Evolutionary conservation across 2,113 vertebrate genomes (phyloP).

Genomic region (Oreochromis niloticus): DNA sequence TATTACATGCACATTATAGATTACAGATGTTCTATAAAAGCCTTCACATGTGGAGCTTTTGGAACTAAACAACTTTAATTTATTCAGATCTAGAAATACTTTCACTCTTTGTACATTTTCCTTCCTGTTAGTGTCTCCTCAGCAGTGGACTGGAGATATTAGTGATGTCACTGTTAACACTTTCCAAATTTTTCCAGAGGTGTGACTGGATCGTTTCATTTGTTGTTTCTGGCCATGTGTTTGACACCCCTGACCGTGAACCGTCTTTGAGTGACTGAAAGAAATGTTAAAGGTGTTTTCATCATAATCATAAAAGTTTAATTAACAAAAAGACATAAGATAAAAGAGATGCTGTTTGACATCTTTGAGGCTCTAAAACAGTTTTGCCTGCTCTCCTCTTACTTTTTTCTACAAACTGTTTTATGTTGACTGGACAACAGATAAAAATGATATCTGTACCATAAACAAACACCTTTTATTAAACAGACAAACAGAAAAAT

Average conservation of each 20-base stretch:
- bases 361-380: neutral
- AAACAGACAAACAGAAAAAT: neutral
- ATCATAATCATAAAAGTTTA: neutral
- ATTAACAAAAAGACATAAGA: accelerated
- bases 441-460: neutral
- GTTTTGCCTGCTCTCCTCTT: accelerated
- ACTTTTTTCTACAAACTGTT: neutral
- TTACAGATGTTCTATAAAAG: accelerated
- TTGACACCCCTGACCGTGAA: accelerated
- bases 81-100: neutral
- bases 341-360: accelerated
- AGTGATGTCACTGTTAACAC: accelerated
- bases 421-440: neutral
- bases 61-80: neutral
- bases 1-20: too few species aligned
- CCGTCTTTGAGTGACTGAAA: neutral
- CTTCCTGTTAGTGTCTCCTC: neutral
- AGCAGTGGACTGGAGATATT: neutral
- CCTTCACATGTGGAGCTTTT: neutral
- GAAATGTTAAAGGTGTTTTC: neutral
- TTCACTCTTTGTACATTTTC: neutral
- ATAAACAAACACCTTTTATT: neutral
- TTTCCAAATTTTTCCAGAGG: neutral
- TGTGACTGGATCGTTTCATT: neutral
- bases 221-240: accelerated